Percentiles rank a stretch among this genome's conserved stretches.
Conservation (phyloP, 2,888 invertebrate genomes). For the Temnothorax unifasciatus region DNA sequence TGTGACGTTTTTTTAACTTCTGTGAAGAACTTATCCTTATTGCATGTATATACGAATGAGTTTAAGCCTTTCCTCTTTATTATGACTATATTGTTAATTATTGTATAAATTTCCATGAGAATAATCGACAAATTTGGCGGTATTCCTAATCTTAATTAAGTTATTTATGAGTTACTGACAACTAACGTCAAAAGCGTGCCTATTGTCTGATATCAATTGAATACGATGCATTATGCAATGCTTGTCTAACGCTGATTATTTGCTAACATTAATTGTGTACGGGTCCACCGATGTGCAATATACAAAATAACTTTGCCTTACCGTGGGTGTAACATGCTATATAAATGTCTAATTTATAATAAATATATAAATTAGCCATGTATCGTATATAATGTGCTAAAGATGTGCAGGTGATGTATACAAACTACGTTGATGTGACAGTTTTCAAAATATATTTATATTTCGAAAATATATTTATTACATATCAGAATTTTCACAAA, state of each 20-base stretch:
- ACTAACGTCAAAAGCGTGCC: constrained; percentile 40
- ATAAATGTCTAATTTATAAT: constrained; percentile 58
- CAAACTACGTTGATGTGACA: neutral
- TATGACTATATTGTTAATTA: constrained; percentile 5
- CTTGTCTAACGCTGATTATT: constrained; percentile 57
- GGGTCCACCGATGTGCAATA: constrained; percentile 63
- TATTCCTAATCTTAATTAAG: neutral
- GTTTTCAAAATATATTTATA: too few species aligned
- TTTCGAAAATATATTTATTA: constrained; percentile 3
- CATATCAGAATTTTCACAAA: constrained; percentile 5
- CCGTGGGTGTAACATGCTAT: constrained; percentile 65
- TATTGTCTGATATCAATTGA: constrained; percentile 13
- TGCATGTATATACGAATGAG: constrained; percentile 15
- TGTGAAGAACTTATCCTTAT: constrained; percentile 14
- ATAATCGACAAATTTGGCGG: neutral
- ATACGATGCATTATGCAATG: constrained; percentile 41
- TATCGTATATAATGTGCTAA: constrained; percentile 1
- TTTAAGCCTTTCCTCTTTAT: neutral
- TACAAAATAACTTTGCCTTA: constrained; percentile 67
- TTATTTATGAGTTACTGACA: constrained; percentile 17
- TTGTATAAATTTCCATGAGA: neutral
- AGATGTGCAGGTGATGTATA: constrained; percentile 24
- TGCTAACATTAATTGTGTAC: constrained; percentile 58
- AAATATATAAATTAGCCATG: constrained; percentile 40
- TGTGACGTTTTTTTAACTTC: constrained; percentile 16